Evolutionary conservation across 2,888 invertebrate species (phyloP).

Genomic region (Anagyrus pseudococci): DNA sequence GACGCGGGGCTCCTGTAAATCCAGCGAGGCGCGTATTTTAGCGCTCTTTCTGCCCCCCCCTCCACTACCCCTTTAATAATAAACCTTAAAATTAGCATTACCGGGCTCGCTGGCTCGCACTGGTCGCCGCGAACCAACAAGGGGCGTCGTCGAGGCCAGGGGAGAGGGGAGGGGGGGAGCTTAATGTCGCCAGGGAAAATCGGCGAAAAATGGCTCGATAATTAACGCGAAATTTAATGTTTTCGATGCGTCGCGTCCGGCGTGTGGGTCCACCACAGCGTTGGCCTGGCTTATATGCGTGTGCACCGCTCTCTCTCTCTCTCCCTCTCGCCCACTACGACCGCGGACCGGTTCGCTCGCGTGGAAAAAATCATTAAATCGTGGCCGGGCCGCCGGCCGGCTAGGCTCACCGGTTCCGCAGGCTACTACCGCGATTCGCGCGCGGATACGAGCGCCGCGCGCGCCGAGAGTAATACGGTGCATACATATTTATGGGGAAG

Average conservation of each 20-base stretch:
- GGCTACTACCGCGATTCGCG: constrained; percentile 18
- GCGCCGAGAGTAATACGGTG: constrained; percentile 44
- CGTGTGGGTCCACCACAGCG: too few relatives aligned
- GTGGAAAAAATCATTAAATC: constrained; percentile 42
- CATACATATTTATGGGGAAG: constrained; percentile 53
- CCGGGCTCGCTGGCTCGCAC: neutral
- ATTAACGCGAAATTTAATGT: constrained; percentile 33
- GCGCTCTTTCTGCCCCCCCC: neutral
- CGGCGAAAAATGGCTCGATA: constrained; percentile 27
- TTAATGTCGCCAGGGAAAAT: constrained; percentile 13
- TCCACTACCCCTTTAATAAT: constrained; percentile 11
- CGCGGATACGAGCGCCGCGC: constrained; percentile 42
- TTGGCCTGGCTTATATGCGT: too few relatives aligned
- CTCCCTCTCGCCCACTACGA: neutral
- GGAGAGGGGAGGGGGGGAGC: neutral
- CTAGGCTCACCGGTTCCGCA: constrained; percentile 30
- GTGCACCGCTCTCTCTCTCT: too few relatives aligned
- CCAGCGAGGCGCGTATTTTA: neutral
- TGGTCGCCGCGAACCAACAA: too few relatives aligned
- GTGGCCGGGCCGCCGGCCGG: constrained; percentile 17
- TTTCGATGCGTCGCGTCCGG: too few relatives aligned
- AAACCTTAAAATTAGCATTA: constrained; percentile 25
- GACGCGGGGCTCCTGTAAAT: neutral
- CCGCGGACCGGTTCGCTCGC: constrained; percentile 27
- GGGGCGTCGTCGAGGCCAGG: too few relatives aligned